These are phyloP conservation scores for Dryobotodes eremita DNA, from an alignment of 2,888 invertebrate genomes.

Conservation along the genomic window DNA sequence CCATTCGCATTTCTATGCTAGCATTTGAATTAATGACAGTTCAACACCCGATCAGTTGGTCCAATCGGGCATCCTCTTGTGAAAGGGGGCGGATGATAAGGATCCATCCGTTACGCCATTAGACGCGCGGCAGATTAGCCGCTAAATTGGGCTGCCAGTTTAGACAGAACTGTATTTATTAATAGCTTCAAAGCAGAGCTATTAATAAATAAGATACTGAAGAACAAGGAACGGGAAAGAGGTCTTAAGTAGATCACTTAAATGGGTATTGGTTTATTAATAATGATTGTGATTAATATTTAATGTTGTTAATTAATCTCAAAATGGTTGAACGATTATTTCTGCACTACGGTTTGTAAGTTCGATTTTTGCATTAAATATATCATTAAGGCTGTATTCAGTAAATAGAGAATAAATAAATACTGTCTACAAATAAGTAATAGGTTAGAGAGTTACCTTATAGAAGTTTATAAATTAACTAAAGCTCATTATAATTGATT, in stretches of 20 bases:
- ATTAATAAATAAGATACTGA: slow-evolving; percentile 1
- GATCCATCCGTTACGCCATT: slow-evolving; percentile 40
- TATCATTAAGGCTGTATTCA: background rate
- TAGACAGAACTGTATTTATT: slow-evolving; percentile 27
- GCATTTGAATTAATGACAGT: slow-evolving; percentile 29
- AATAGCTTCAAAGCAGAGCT: slow-evolving; percentile 20
- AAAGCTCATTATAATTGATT: background rate
- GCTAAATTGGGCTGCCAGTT: slow-evolving; percentile 20
- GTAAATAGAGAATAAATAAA: background rate
- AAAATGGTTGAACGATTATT: background rate
- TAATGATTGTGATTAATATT: background rate
- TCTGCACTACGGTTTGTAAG: rapidly evolving
- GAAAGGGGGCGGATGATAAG: slow-evolving; percentile 49
- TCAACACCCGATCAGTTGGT: slow-evolving; percentile 15
- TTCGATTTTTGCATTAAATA: background rate
- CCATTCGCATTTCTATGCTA: background rate
- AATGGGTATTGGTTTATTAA: background rate
- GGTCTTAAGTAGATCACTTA: background rate
- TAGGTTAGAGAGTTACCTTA: background rate
- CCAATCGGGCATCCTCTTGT: slow-evolving; percentile 16
- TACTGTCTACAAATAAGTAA: background rate
- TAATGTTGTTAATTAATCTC: background rate
- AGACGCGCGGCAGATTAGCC: slow-evolving; percentile 33
- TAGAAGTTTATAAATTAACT: background rate
- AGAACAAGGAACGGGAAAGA: background rate